Percentiles rank a stretch among this genome's conserved stretches.
These are phyloP conservation scores for Agrochola lychnidis DNA, from an alignment of 2,888 invertebrate genomes.

Conservation along the genomic window DNA sequence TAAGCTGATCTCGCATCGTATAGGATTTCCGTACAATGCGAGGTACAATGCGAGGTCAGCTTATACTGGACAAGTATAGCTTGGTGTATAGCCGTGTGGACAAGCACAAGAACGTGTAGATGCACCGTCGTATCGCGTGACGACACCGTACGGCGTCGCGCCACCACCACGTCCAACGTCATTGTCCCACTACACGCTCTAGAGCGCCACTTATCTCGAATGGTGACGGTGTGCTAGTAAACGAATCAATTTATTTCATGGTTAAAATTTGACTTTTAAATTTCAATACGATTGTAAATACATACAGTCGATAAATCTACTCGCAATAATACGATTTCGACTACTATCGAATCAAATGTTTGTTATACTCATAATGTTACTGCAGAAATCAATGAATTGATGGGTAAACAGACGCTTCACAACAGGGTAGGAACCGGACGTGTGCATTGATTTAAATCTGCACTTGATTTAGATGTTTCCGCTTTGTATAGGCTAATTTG, in stretches of 20 bases:
- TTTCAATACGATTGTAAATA: conserved; percentile 23
- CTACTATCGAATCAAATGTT: neutral
- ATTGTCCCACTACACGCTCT: conserved; percentile 65
- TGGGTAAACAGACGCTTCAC: conserved; percentile 36
- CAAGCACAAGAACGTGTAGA: conserved; percentile 29
- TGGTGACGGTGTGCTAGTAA: conserved; percentile 53
- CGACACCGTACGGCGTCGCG: conserved; percentile 54
- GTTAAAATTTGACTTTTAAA: conserved; percentile 60
- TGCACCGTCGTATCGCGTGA: conserved; percentile 58
- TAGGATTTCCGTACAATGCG: no score
- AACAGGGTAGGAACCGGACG: conserved; percentile 28
- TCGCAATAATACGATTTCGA: conserved; percentile 12
- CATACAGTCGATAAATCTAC: conserved; percentile 16
- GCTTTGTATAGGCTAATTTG: conserved; percentile 6
- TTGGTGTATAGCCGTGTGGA: no score
- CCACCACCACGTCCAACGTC: conserved; percentile 64
- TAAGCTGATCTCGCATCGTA: no score
- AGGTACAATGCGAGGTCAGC: no score
- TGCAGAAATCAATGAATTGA: conserved; percentile 34
- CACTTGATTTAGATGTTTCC: conserved; percentile 43
- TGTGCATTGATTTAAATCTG: conserved; percentile 48
- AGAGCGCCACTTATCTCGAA: conserved; percentile 70
- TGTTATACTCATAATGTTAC: conserved; percentile 1
- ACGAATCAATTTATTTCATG: conserved; percentile 62
- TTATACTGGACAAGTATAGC: no score